Conservation (phyloP, 2,797 vertebrate species). For the Anabas testudineus region DNA sequence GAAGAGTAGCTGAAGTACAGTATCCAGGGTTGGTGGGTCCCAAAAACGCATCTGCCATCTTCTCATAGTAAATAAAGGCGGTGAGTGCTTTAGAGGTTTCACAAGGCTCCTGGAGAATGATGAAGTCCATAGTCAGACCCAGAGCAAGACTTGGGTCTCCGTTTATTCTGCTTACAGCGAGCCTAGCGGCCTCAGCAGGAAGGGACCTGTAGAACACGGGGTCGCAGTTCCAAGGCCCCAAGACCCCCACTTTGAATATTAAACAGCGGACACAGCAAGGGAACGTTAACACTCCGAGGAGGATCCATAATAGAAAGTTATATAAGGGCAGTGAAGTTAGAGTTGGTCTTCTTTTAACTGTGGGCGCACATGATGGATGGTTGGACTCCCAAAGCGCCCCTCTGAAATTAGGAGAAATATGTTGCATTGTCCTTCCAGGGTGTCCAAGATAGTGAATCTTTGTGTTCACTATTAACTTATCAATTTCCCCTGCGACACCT, state of each 20-base stretch:
- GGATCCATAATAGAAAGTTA: slow-evolving; percentile 76
- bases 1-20: slow-evolving; percentile 83
- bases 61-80: slow-evolving; percentile 80
- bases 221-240: slow-evolving; percentile 88
- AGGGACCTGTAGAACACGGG: slow-evolving; percentile 78
- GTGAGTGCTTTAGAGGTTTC: slow-evolving; percentile 86
- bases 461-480: slow-evolving; percentile 59
- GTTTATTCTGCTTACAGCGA: slow-evolving; percentile 82
- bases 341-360: slow-evolving; percentile 63
- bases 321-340: slow-evolving; percentile 68
- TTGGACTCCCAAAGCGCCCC: slow-evolving; percentile 72
- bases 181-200: slow-evolving; percentile 76
- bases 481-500: slow-evolving; percentile 49
- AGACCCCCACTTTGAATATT: slow-evolving; percentile 84
- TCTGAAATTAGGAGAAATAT: slow-evolving; percentile 73
- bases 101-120: slow-evolving; percentile 80
- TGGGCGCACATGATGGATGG: slow-evolving; percentile 60
- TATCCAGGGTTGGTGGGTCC: slow-evolving; percentile 86
- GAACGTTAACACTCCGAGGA: slow-evolving; percentile 81
- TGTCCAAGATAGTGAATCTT: slow-evolving; percentile 64
- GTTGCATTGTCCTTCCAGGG: slow-evolving; percentile 84
- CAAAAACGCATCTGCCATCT: slow-evolving; percentile 76
- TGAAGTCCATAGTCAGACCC: slow-evolving; percentile 76
- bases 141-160: slow-evolving; percentile 71
- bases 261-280: slow-evolving; percentile 81